Percentiles rank a stretch among this genome's conserved stretches.
Conservation (phyloP, 1,140 invertebrate species). For the Archegozetes longisetosus region DNA sequence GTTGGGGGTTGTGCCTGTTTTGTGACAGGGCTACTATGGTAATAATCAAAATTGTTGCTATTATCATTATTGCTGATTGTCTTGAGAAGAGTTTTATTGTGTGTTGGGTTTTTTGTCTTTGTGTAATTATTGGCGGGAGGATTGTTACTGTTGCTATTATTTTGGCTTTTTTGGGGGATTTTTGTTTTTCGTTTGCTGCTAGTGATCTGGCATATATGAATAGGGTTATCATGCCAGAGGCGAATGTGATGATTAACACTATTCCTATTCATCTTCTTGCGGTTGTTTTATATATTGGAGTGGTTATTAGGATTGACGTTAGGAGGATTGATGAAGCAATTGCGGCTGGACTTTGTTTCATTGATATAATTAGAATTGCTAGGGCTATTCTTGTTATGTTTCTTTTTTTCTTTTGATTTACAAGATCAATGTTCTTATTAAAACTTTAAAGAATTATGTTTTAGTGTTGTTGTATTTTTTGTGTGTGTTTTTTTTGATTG, state of each 20-base stretch:
- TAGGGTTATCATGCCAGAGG: neutral
- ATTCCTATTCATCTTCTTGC: neutral
- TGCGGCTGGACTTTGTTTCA: neutral
- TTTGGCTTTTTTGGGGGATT: neutral
- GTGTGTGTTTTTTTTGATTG: slow-evolving; percentile 36
- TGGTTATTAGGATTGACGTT: neutral
- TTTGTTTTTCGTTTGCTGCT: neutral
- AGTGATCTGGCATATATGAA: neutral
- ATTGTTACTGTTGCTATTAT: neutral
- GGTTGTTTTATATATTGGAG: neutral
- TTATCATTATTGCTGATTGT: neutral
- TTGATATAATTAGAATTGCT: neutral
- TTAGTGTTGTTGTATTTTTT: too few species aligned
- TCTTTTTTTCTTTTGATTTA: slow-evolving; percentile 1
- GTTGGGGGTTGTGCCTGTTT: neutral
- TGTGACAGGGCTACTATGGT: neutral
- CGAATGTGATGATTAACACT: neutral
- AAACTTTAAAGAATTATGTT: slow-evolving; percentile 12
- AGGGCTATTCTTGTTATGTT: neutral
- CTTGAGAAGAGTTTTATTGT: neutral
- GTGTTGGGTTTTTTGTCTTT: neutral
- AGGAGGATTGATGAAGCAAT: neutral
- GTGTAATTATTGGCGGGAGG: neutral
- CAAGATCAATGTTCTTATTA: neutral
- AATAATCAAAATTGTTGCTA: neutral